Base-by-base conservation (phyloP, 2,797 vertebrate species). In the Catharus ustulatus region DNA sequence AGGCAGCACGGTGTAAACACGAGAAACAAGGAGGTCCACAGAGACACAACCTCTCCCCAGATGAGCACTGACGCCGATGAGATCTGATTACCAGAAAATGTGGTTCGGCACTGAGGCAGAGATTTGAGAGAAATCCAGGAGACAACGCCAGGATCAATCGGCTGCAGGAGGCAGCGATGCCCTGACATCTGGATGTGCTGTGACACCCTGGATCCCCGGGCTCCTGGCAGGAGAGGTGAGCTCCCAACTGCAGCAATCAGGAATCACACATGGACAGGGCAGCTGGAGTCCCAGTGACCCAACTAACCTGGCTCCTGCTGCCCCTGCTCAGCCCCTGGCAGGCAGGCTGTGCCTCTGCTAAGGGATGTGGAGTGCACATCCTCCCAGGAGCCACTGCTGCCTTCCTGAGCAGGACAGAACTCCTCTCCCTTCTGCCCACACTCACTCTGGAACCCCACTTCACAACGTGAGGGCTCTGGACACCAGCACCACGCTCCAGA, bases 111-210 rank as follows among this genome's bases (percentile, higher is more conserved):
- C 77, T 24, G 77, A 76, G 26, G 18, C 61, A 62, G 46, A 20
- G 78, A 8, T 76, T 38, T 63, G 87, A 90, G 32, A 62, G 78
- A 89, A 95, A 87, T 84, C 32, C 89, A 90, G 81, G 22, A 67
- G 90, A 91, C 89, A 84, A 81, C 2, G 57, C 71, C 91, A 94
- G 38, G n/a, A 74, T 5, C 13, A 30, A 90, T 13, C 0, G 17
- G 77, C 74, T 11, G 54, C 43, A 26, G 3, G 8, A 34, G 54
- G 88, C 40, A 89, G 80, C 1, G 0, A 89, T 42, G 87, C 36
- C 52, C 77, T 79, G 80, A 72, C 81, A 59, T 6, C 29, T 8
- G 10, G 38, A 23, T 14, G 8, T 0, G 1, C n/a, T 45, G 5
- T 7, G 69, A 64, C 74, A 84, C 21, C 58, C 54, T 7, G 27